Base-by-base conservation (phyloP, 2,888 invertebrate genomes). In the Ennomos quercinarius region DNA sequence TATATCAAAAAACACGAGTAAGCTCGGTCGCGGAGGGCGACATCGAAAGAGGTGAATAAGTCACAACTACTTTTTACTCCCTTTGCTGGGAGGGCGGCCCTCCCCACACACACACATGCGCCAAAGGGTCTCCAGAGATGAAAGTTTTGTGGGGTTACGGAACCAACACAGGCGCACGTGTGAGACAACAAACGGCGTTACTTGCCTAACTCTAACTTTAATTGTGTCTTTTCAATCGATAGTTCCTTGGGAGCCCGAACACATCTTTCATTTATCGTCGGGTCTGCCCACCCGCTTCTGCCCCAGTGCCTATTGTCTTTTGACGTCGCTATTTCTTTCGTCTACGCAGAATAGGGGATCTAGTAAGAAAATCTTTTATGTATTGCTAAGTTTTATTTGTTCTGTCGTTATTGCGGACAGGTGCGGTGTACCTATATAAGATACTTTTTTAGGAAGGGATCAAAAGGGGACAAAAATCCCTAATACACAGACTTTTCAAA, bases 161-260 rank as follows among this genome's bases (percentile, higher is more conserved):
- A 81, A 84, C 87, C 79, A 81, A 86, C 87, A 87, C 87, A 84
- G 77, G 83, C 83, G 77, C 81, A 80, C 82, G 83, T 79, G 83
- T 77, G 87, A 88, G 89, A 89, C 89, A 89, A 89, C 87, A 89
- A 88, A 88, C 87, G 85, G 79, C 84, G 86, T 84, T 70, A 87
- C 83, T 87, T 89, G 88, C 87, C 89, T 87, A 90, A 91, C 91
- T 87, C 87, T 86, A 91, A 92, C 84, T 92, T 91, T 92, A 92
- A 92, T 92, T 92, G 91, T 90, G 89, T 89, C 90, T 87, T 91
- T 91, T 89, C 91, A 92, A 92, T 92, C 92, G 89, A 92, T 91
- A 91, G 82, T 82, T 78, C 75, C 80, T 77, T 77, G 74, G 77
- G 76, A 78, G 78, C 67, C 65, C 73, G 71, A 67, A 68, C 65